phyloP scores from a whole-genome alignment of 1,140 invertebrate species.

The Gryllus bimaculatus region DNA sequence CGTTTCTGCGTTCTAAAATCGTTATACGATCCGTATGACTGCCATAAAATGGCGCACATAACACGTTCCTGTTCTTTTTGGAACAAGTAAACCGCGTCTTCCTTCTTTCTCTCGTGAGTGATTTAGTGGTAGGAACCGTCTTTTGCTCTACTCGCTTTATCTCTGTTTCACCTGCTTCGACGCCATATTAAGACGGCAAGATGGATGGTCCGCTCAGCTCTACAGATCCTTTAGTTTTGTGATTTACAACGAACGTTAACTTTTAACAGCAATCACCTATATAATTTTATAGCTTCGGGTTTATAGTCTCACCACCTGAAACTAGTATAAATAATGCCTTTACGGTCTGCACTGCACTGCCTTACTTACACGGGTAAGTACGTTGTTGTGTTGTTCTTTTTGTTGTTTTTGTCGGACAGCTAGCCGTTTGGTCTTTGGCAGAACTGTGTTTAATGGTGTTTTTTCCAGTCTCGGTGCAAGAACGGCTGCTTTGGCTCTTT shows the following conservation, averaged over 20 bases:
- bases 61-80: background rate
- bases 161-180: background rate
- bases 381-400: background rate
- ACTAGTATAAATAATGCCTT: conserved; percentile 2
- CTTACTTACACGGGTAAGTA: background rate
- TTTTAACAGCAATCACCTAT: background rate
- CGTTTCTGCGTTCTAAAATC: background rate
- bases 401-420: background rate
- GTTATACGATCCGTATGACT: background rate
- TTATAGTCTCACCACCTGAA: background rate
- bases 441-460: no score
- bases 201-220: background rate
- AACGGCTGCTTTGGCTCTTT: no score
- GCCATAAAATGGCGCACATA: background rate
- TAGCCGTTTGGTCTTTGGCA: background rate
- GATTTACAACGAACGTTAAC: background rate
- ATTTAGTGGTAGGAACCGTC: background rate
- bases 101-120: background rate
- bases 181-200: background rate
- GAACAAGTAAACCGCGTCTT: background rate
- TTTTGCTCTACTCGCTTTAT: background rate
- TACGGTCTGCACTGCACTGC: background rate
- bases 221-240: background rate
- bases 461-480: no score
- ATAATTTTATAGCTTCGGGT: background rate